phyloP scores from a whole-genome alignment of 1,140 invertebrate species.

The Chrysopa pallens region DNA sequence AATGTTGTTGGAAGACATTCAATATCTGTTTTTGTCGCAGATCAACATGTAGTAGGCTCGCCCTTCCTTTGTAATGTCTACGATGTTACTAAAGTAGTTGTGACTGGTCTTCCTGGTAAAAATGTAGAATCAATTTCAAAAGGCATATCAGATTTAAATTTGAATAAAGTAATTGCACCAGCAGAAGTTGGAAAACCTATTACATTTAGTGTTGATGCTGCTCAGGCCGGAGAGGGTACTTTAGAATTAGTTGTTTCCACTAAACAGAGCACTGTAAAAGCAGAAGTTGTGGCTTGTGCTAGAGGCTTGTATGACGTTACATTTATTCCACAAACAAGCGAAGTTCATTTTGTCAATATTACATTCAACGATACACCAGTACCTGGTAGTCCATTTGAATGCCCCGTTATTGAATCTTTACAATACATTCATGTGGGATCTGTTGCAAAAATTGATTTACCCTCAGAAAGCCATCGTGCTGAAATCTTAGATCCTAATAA shows the following conservation, averaged over 20 bases:
- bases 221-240: slow-evolving; percentile 88
- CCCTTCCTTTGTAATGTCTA: slow-evolving; percentile 87
- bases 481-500: slow-evolving; percentile 20
- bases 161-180: slow-evolving; percentile 29
- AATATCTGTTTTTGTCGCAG: slow-evolving; percentile 60
- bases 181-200: slow-evolving; percentile 65
- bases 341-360: slow-evolving; percentile 87
- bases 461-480: slow-evolving; percentile 16
- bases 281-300: slow-evolving; percentile 66
- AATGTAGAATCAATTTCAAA: slow-evolving; percentile 11
- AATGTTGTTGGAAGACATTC: slow-evolving; percentile 73
- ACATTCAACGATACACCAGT: slow-evolving; percentile 92
- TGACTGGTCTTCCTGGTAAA: slow-evolving; percentile 47
- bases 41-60: slow-evolving; percentile 71
- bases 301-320: slow-evolving; percentile 90
- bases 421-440: slow-evolving; percentile 27
- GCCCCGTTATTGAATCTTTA: slow-evolving; percentile 28
- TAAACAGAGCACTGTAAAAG: slow-evolving; percentile 70
- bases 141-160: slow-evolving; percentile 27
- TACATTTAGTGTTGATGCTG: slow-evolving; percentile 87
- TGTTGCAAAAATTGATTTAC: slow-evolving; percentile 31
- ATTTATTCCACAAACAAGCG: slow-evolving; percentile 79
- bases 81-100: slow-evolving; percentile 69
- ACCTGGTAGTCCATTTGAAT: slow-evolving; percentile 78
- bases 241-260: slow-evolving; percentile 88